A percentile compares a stretch with the other conserved stretches of the same genome.
These are phyloP conservation scores for Bombus sylvicola DNA, from an alignment of 1,140 invertebrate species.

Conservation along the genomic window DNA sequence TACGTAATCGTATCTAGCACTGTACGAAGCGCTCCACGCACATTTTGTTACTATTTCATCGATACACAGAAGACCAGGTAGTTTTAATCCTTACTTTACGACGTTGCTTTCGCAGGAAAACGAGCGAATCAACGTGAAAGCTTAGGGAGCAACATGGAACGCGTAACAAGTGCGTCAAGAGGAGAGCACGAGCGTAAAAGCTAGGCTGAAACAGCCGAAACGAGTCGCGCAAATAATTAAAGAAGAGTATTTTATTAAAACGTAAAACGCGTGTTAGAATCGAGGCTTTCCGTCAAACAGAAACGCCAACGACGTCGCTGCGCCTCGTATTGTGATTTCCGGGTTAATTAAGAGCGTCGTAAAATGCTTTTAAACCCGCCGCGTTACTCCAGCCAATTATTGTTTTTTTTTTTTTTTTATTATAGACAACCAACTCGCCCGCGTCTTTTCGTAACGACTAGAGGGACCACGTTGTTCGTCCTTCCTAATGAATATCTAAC, in stretches of 20 bases:
- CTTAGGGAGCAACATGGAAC: background rate
- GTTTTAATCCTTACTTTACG: constrained; percentile 38
- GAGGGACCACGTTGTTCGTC: constrained; percentile 33
- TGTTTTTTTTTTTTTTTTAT: constrained; percentile 23
- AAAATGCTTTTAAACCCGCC: constrained; percentile 60
- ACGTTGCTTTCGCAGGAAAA: constrained; percentile 10
- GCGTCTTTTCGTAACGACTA: constrained; percentile 35
- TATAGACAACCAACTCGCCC: constrained; percentile 4
- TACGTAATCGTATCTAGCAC: background rate
- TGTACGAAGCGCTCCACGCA: too few species aligned
- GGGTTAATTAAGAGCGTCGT: constrained; percentile 65
- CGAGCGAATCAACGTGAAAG: constrained; percentile 42
- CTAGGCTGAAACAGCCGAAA: constrained; percentile 7
- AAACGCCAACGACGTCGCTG: background rate
- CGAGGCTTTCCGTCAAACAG: background rate
- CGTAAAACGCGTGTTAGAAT: background rate
- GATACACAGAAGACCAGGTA: background rate
- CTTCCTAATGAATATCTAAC: constrained; percentile 69
- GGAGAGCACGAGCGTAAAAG: constrained; percentile 12
- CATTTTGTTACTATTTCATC: background rate
- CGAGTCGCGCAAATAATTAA: constrained; percentile 43
- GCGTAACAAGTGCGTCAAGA: constrained; percentile 28
- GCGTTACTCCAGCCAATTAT: constrained; percentile 56
- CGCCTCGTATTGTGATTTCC: constrained; percentile 41
- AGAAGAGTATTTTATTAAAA: constrained; percentile 49